Conservation (phyloP, 2,888 invertebrate species). For the Minunthozetes semirufus region DNA sequence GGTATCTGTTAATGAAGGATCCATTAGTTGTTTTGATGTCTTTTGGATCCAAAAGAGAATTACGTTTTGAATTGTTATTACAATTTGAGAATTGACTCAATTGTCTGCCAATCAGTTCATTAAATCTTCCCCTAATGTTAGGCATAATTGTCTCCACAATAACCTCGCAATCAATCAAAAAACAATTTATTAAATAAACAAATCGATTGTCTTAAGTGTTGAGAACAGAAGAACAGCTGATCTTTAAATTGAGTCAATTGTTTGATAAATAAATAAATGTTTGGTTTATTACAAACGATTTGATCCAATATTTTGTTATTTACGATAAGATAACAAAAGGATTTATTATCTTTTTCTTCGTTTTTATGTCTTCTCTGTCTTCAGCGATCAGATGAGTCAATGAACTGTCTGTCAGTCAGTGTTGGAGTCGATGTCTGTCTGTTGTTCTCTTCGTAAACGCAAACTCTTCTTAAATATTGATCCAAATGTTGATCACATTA, state of each 20-base stretch:
- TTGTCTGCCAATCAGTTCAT: constrained; percentile 33
- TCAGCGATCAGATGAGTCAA: background rate
- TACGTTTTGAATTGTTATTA: constrained; percentile 14
- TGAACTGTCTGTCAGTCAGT: background rate
- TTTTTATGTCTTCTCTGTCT: too few relatives aligned
- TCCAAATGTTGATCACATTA: background rate
- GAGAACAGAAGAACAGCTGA: too few relatives aligned
- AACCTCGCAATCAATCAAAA: background rate
- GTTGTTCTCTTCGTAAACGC: background rate
- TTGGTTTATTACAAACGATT: background rate
- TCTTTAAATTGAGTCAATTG: background rate
- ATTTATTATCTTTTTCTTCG: background rate
- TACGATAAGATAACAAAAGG: too few relatives aligned
- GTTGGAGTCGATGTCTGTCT: background rate
- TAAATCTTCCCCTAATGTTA: constrained; percentile 35
- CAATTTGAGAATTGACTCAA: constrained; percentile 9
- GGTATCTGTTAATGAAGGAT: constrained; percentile 35
- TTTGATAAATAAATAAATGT: background rate
- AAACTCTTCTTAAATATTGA: background rate
- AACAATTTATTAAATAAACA: background rate
- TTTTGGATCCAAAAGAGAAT: background rate
- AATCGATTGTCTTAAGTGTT: too few relatives aligned
- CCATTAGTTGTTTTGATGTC: constrained; percentile 28
- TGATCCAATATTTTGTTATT: too few relatives aligned
- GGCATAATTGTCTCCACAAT: constrained; percentile 28